Evolutionary conservation across 1,140 invertebrate genomes (phyloP), one percentile per base, ranked within the genome.

Genomic region (Notospermus geniculatus): DNA sequence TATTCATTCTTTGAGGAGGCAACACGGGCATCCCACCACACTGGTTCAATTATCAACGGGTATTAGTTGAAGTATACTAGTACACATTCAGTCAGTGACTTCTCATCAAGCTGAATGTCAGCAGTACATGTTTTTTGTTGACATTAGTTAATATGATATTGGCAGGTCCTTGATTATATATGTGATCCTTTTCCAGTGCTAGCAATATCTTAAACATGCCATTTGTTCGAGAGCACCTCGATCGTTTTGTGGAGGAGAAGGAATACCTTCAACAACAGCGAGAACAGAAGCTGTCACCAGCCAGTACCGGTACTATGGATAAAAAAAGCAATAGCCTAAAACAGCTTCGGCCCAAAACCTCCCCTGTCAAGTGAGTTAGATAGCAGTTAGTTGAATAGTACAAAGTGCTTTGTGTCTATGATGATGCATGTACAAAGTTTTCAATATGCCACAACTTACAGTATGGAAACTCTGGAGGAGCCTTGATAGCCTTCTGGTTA

Each of bases 221-320:
- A 13, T 68, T 68, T 57, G 69, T 78, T n/a, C 72, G 74, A 61
- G 50, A 69, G 17, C 71, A 76, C 55, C 55, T 79, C 54, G 69
- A 69, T 45, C 63, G 57, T 17, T 78, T 79, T 55, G 77, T 79
- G 19, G 62, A 68, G 41, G 69, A 75, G 46, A 76, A 76, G n/a
- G 71, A 77, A 57, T 68, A 60, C 45, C 60, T 76, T 22, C 70
- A 73, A n/a, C 64, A 71, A 53, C 67, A 70, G 50, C 70, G 65
- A 50, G 43, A 59, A 5, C 50, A 58, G 25, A 58, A 62, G 52
- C 17, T 29, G 4, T 46, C 22, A 15, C 27, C 22, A 22, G n/a
- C 19, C 43, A 25, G 13, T 4, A 19, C 19, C 43, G 15, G 13
- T 4, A 19, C 22, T 2, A 27, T 32, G 23, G 54, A 5, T 9